Percentiles rank a stretch among this genome's conserved stretches.
phyloP scores from a whole-genome alignment of 2,797 vertebrate species.

The Delichon dasypus region DNA sequence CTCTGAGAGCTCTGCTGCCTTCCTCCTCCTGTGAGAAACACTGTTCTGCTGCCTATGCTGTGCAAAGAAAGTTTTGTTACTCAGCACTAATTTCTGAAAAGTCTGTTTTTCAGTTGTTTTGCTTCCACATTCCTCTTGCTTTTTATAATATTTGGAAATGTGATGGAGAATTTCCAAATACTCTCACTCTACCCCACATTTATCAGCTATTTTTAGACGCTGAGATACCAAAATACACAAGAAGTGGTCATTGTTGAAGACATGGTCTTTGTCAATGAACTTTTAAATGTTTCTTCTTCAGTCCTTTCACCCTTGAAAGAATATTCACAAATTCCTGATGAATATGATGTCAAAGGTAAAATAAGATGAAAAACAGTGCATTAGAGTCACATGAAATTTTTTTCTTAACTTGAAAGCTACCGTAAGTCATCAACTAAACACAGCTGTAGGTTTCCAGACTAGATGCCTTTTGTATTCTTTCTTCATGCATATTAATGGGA shows the following conservation, averaged over 20 bases:
- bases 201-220: slow-evolving; percentile 59
- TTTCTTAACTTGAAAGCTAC: slow-evolving; percentile 66
- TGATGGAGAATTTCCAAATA: slow-evolving; percentile 16
- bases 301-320: slow-evolving; percentile 59
- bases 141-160: slow-evolving; percentile 26
- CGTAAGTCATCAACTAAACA: slow-evolving; percentile 44
- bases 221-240: slow-evolving; percentile 53
- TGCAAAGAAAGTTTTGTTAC: not conserved
- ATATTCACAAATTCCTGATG: slow-evolving; percentile 54
- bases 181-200: not conserved
- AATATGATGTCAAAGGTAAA: slow-evolving; percentile 69
- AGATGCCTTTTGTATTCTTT: slow-evolving; percentile 20
- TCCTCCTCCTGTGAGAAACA: not conserved
- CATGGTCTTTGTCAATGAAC: slow-evolving; percentile 44
- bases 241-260: slow-evolving; percentile 49
- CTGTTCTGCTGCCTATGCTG: not conserved
- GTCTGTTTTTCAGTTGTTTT: not conserved
- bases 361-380: slow-evolving; percentile 61
- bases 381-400: slow-evolving; percentile 59
- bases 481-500: slow-evolving; percentile 60
- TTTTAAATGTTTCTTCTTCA: slow-evolving; percentile 59
- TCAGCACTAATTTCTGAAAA: not conserved
- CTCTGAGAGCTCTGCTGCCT: not conserved
- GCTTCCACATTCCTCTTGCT: not conserved
- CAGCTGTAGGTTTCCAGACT: slow-evolving; percentile 51